Base-by-base conservation (phyloP, 1,140 invertebrate genomes). In the Ceratitis capitata region DNA sequence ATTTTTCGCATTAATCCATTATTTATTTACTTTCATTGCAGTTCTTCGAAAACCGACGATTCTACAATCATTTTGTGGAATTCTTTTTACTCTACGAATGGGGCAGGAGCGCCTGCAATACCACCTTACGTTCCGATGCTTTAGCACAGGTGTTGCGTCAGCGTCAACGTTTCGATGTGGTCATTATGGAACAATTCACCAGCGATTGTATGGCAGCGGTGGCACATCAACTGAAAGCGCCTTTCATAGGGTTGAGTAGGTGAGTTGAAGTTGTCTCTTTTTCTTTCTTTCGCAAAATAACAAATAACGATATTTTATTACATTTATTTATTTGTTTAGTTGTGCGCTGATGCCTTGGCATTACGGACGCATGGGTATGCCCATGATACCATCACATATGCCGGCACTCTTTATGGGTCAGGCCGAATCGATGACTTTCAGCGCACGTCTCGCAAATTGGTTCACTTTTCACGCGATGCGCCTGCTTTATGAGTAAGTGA, bases 101-200 rank as follows among this genome's bases (percentile, higher is more conserved):
- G 89, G 91, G 90, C 19, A 89, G 87, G 7, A 69, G 88, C 53
- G 69, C 89, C 0, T 92, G 91, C 86, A 90, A 91, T 64, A 7
- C 45, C 1, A 90, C 91, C 0, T 86, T 91, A 6, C 87, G 89
- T 19, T 92, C 89, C 19, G 88, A 89, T 19, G 91, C 89, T 0
- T 45, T 92, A 61, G 86, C 87, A 10, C 86, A 89, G 78, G 84
- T 92, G 7, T 74, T 92, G 0, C 89, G 87, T n/a, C 85, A 88
- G 87, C 87, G 90, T 88, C 84, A 92, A 39, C 93, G 93, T 84
- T 96, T 94, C 85, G 95, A 96, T 89, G 87, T 96, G 0, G 92
- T 95, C 26, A 88, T 96, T 0, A 92, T 93, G 2, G 95, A 96
- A 90, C 92, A 93, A 69, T 96, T 96, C 88, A 95, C 95, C 82